phyloP scores from a whole-genome alignment of 2,113 vertebrate genomes.

The Entomyzon cyanotis region DNA sequence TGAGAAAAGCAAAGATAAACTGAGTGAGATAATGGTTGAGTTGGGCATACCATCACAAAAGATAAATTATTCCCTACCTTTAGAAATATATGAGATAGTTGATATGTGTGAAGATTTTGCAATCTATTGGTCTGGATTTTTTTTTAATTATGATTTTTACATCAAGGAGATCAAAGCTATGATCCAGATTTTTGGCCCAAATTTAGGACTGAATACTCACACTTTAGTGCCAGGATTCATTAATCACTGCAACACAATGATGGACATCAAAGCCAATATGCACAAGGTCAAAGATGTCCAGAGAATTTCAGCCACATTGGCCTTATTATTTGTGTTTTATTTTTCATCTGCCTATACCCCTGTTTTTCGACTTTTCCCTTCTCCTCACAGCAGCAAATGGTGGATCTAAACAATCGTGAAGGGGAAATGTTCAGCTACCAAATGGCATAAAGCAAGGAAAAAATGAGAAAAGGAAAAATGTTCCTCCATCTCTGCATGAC shows the following conservation, averaged over 20 bases:
- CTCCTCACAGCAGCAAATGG: not conserved
- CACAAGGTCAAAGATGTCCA: not conserved
- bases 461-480: not conserved
- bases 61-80: constrained; percentile 23
- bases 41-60: not conserved
- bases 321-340: not conserved
- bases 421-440: not conserved
- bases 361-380: not conserved
- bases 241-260: not conserved
- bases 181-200: not conserved
- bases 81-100: constrained; percentile 22
- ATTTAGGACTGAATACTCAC: not conserved
- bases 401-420: not conserved
- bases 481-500: not conserved
- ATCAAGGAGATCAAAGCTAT: not conserved
- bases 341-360: not conserved
- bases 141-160: not conserved
- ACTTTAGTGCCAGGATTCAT: not conserved
- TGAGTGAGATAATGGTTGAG: not conserved
- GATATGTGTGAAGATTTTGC: not conserved
- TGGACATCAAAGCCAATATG: not conserved
- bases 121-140: not conserved
- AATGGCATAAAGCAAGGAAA: not conserved
- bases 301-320: not conserved
- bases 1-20: not conserved